Base-by-base conservation (phyloP, 1,140 invertebrate species). In the Drosophila nigromelanica region DNA sequence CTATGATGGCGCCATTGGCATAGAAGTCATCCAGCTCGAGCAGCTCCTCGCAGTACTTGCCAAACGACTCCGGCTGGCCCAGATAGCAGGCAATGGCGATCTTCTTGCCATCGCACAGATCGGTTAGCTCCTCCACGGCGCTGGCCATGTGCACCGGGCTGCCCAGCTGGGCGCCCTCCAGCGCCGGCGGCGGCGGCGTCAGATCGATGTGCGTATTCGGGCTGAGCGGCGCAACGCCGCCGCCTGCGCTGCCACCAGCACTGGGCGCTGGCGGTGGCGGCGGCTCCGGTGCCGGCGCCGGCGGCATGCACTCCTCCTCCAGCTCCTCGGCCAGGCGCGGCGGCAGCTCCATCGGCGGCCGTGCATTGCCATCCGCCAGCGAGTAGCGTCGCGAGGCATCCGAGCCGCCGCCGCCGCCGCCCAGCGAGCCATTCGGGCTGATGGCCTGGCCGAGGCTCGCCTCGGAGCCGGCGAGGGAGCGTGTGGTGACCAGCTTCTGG, bases 81-180 rank as follows among this genome's bases (percentile, higher is more conserved):
- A 97, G 92, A 87, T 96, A 97, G 15, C 98, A 96, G 1, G 96
- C 95, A 40, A 98, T 95, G 47, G 95, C 94, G 59, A 98, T 96
- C 90, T 96, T 94, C 91, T 97, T 98, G 42, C 97, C 97, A 78
- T 97, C 96, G n/a, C 94, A 96, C 39, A 95, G 94, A 83, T 96
- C 95, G 37, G 95, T 94, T 73, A 96, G 94, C 55, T 95, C 95
- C 59, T 95, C 94, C 0, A 93, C 93, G 8, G 94, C 93, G 54
- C 73, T 86, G 59, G 89, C 71, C 58, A 91, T 73, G 51, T 91
- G 90, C 30, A 89, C 75, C 7, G 90, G 89, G 56, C 90, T 91
- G 61, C 76, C 70, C 21, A 91, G 71, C 15, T 80, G 78, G 0
- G 71, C 61, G 0, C 74, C 35, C 52, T 92, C 90, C 58, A 91